Base-by-base conservation (phyloP, 2,888 invertebrate species). In the Nasonia oneida region DNA sequence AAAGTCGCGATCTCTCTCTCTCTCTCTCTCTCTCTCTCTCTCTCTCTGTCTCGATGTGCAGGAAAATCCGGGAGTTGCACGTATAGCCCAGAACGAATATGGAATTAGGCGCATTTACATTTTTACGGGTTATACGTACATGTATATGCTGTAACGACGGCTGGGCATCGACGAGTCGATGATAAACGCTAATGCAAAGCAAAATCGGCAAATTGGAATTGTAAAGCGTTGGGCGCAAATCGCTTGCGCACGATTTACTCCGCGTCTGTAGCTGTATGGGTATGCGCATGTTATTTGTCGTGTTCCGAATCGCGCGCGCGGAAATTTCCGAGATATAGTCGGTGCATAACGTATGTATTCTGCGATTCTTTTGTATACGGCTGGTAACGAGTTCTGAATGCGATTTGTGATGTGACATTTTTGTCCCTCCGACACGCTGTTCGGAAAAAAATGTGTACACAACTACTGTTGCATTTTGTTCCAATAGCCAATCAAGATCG, bases 151-250 rank as follows among this genome's bases (percentile, higher is more conserved):
- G 42, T 1, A 47, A 47, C 47, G 12, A 47, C 12, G 47, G 5
- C 2, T 33, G 15, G 37, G 70, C 37, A 15, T 33, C 33, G 37
- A 70, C 37, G 70, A 73, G 47, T 74, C 74, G 47, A 74, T 29
- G 29, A 74, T 74, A 15, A 74, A 74, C 29, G n/a, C 50, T 74
- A 50, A 74, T 74, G 50, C 50, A 50, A 74, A 42, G 47, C 74
- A 29, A 74, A 74, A 50, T 47, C 50, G 50, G 74, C 67, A 50
- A 50, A 74, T 74, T 74, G 15, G 29, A 74, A 74, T 50, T 29
- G 67, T 29, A 67, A 67, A 67, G 15, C 33, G n/a, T 0, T 15
- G 57, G 5, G 15, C n/a, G 12, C 47, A 57, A 57, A 57, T 57
- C n/a, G 57, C n/a, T 5, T 57, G 57, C 5, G 4, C 18, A 18